Conservation (phyloP, 2,797 vertebrate species). For the Graptemys geographica region DNA sequence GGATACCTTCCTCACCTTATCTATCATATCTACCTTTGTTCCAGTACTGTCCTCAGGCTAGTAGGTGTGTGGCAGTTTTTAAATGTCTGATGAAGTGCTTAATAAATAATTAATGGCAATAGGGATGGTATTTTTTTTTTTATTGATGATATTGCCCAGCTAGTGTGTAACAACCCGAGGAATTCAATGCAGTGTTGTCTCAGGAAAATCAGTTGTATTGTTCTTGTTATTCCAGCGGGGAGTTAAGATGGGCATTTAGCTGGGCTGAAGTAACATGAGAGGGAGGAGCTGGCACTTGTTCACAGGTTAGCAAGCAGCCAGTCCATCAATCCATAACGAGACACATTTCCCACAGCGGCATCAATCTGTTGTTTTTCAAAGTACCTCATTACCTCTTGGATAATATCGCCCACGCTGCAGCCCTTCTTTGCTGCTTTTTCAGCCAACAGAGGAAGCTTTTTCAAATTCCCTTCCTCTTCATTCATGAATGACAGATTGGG, state of each 20-base stretch:
- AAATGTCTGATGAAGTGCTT: background rate
- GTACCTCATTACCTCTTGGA: constrained; percentile 77
- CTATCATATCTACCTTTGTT: background rate
- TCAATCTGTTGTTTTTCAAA: constrained; percentile 71
- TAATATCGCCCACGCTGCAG: constrained; percentile 79
- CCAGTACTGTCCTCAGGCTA: background rate
- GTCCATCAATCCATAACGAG: constrained; percentile 74
- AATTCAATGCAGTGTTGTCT: constrained; percentile 45
- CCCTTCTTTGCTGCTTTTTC: constrained; percentile 73
- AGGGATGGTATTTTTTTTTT: constrained; percentile 35
- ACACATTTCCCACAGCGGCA: constrained; percentile 71
- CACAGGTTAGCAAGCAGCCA: constrained; percentile 76
- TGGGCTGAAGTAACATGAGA: constrained; percentile 34
- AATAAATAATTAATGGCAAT: constrained; percentile 16
- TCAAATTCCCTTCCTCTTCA: constrained; percentile 73
- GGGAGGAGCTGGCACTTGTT: constrained; percentile 45
- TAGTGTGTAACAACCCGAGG: constrained; percentile 39
- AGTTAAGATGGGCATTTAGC: constrained; percentile 13
- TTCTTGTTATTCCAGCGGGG: constrained; percentile 20
- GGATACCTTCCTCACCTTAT: background rate
- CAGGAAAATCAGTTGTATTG: constrained; percentile 31
- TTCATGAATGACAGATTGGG: constrained; percentile 75
- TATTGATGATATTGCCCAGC: constrained; percentile 62
- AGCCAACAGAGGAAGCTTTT: constrained; percentile 79
- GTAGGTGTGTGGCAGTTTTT: background rate